Percentiles rank a stretch among this genome's conserved stretches.
Evolutionary conservation across 1,140 invertebrate species (phyloP).

Genomic region (Drosophila sulfurigaster): DNA sequence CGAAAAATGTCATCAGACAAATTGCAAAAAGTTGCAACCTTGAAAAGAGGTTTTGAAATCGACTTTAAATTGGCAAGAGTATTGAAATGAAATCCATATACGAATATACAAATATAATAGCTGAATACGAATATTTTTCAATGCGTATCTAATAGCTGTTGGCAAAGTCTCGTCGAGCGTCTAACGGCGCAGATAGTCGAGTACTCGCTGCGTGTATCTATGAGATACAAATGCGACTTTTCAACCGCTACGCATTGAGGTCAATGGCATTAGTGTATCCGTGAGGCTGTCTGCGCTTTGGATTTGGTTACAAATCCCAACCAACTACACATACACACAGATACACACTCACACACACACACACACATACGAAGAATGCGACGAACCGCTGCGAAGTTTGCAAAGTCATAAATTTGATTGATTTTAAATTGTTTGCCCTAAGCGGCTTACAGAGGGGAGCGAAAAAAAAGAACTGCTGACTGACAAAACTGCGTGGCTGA

Average conservation of each 20-base stretch:
- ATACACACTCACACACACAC: background rate
- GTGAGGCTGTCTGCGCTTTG: constrained; percentile 38
- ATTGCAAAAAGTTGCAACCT: constrained; percentile 9
- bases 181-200: constrained; percentile 22
- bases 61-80: constrained; percentile 12
- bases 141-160: constrained; percentile 38
- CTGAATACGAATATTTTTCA: constrained; percentile 13
- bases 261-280: constrained; percentile 49
- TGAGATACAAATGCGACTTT: constrained; percentile 39
- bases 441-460: constrained; percentile 38
- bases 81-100: constrained; percentile 12
- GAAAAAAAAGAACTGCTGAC: constrained; percentile 40
- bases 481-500: constrained; percentile 14
- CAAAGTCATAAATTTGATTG: constrained; percentile 62
- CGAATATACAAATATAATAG: background rate
- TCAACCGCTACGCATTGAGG: constrained; percentile 48
- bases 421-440: constrained; percentile 55
- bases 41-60: constrained; percentile 8
- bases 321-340: constrained; percentile 19
- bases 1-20: background rate
- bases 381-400: constrained; percentile 39
- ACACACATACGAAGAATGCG: constrained; percentile 1
- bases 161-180: constrained; percentile 16
- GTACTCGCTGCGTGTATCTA: constrained; percentile 24
- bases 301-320: constrained; percentile 52